phyloP scores from a whole-genome alignment of 2,888 invertebrate species.

The Ypsolopha scabrella region DNA sequence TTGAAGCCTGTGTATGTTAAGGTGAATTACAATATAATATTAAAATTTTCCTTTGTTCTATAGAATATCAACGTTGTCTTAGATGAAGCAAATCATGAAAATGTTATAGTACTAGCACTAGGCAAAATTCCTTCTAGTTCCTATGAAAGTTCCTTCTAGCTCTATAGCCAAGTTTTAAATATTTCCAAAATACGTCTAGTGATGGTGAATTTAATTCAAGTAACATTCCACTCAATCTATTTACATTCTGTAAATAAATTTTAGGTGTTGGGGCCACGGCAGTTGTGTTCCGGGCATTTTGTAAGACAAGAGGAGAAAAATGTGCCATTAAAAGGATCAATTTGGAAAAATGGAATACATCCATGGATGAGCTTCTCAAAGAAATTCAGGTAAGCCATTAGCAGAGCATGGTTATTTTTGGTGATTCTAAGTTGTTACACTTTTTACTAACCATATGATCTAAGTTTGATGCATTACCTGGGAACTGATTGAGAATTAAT shows the following conservation, averaged over 20 bases:
- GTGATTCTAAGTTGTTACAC: too few relatives aligned
- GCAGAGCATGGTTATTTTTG: too few relatives aligned
- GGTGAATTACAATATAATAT: background rate
- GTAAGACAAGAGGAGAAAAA: conserved; percentile 91
- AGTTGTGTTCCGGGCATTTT: conserved; percentile 93
- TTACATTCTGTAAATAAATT: background rate
- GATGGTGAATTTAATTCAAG: too few relatives aligned
- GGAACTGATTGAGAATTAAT: too few relatives aligned
- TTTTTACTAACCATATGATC: too few relatives aligned
- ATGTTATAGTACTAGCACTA: background rate
- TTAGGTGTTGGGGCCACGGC: conserved; percentile 96
- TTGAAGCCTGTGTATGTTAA: background rate
- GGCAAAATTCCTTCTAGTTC: too few relatives aligned
- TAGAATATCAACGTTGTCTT: too few relatives aligned
- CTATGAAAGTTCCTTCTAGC: background rate
- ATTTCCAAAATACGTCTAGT: too few relatives aligned
- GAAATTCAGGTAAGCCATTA: conserved; percentile 64
- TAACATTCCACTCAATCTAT: too few relatives aligned
- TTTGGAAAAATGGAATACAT: conserved; percentile 99
- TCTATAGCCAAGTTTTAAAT: background rate
- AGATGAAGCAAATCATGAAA: background rate
- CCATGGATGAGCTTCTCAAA: conserved; percentile 96
- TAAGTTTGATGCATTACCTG: too few relatives aligned
- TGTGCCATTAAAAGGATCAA: conserved; percentile 99
- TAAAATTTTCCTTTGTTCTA: too few relatives aligned